Base-by-base conservation (phyloP, 2,797 vertebrate species). In the Tinamus major region DNA sequence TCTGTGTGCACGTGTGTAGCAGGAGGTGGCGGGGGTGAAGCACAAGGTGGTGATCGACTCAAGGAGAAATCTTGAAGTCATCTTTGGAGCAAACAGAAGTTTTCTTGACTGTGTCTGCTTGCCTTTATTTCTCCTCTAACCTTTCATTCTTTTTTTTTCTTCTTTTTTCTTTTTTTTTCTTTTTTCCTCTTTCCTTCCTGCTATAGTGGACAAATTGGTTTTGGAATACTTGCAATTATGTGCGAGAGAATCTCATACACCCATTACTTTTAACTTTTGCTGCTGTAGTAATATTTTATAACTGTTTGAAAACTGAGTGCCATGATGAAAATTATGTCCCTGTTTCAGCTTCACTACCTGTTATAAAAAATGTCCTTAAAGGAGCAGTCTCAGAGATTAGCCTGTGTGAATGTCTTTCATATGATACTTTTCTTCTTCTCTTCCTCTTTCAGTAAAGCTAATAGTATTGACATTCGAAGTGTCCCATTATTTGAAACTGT, bases 391-490 rank as follows among this genome's bases (percentile, higher is more conserved):
- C 3, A 10, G 65, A 39, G 37, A 58, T 9, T 49, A 72, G 23
- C 18, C 58, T 46, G 23, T 69, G 11, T n/a, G 64, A 35, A 72
- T 72, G 21, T 71, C 90, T 35, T 75, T 72, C 53, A 53, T 56
- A 9, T 11, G 31, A 65, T 62, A 42, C 9, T 13, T 69, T 92
- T 72, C 18, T 74, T 76, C 64, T 81, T 64, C 8, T 12, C 15
- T 84, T 80, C 31, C 42, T 79, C 72, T 19, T 2, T 56, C 27
- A 56, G 9, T 35, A 81, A 81, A 29, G 56, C 86, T 94, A 91
- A 88, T 69, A 39, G 74, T 79, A 23, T 53, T 93, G 78, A 74
- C 35, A 77, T 79, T 93, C 92, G 39, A 91, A 88, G 14, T 70
- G 15, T 69, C 27, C 8, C 48, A 12, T 86, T 79, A 23, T 12